These are phyloP conservation scores for Orientallactaga bullata DNA, from an alignment of 2,113 vertebrate species.

Conservation along the genomic window DNA sequence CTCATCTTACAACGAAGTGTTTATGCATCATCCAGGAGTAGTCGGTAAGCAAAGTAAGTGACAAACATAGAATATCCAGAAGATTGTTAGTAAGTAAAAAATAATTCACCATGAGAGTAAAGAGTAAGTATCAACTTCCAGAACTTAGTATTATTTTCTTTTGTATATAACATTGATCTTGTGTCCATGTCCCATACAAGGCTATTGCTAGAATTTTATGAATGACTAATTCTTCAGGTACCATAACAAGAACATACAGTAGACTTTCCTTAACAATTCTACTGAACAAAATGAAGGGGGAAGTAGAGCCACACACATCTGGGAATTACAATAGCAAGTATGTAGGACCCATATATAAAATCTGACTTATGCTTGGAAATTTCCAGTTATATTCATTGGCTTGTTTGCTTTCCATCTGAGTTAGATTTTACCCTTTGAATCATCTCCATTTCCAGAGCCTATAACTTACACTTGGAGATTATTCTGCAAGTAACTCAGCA, in stretches of 20 bases:
- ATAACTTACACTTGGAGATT: conserved; percentile 19
- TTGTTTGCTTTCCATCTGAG: conserved; percentile 49
- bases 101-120: neutral
- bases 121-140: neutral
- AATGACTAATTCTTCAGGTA: neutral
- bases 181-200: neutral
- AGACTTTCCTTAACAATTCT: conserved; percentile 26
- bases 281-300: neutral
- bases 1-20: neutral
- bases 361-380: conserved; percentile 47
- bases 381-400: conserved; percentile 17
- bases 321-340: neutral
- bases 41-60: neutral
- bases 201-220: neutral
- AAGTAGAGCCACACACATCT: neutral
- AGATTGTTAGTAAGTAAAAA: neutral
- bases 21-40: neutral
- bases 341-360: neutral
- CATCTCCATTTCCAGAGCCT: neutral
- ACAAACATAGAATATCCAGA: neutral
- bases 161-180: neutral
- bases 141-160: neutral
- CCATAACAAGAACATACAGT: neutral
- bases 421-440: conserved; percentile 36
- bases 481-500: neutral